Base-by-base conservation (phyloP, 2,113 vertebrate genomes). In the Ictidomys tridecemlineatus region DNA sequence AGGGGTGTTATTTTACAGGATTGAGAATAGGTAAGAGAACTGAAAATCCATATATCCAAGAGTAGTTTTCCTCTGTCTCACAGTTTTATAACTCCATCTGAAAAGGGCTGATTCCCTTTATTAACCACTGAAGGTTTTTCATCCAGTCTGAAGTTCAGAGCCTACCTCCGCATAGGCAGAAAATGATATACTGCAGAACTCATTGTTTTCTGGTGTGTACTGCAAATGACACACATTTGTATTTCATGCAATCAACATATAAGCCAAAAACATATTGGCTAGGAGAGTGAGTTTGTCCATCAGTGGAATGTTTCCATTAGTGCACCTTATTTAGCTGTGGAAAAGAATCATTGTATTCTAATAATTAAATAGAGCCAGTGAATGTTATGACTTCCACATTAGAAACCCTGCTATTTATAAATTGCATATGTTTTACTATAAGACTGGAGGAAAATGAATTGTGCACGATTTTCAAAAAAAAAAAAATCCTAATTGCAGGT, bases 201-300 rank as follows among this genome's bases (percentile, higher is more conserved):
- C 85, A 63, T 42, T 86, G 89, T 84, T 94, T 98, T 98, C 97
- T 34, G 53, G 86, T 89, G 53, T 32, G 37, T 80, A 77, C 76
- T 97, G 93, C 95, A 97, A 98, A 98, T 82, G 95, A 92, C 93
- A 96, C 84, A 78, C 95, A 95, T 89, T 91, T 16, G 1, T 39
- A 87, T 94, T 91, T 97, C 90, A 97, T 73, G 4, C 97, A 98
- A 98, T 98, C 95, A 97, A 79, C 98, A 97, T 90, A 13, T 96
- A 96, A 96, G 86, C 87, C 94, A 76, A 92, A 98, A 97, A 90
- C 39, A 13, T 82, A 97, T 96, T 97, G 97, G 95, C 58, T 89
- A 90, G 26, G 94, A 87, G 97, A 98, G 92, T 61, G 28, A 98
- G 95, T 93, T 83, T 72, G 93, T 93, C 94, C 98, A 92, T 86